Evolutionary conservation across 64 coral and sea anemone genomes (phyloP).

Genomic region (Dendronephthya gigantea): DNA sequence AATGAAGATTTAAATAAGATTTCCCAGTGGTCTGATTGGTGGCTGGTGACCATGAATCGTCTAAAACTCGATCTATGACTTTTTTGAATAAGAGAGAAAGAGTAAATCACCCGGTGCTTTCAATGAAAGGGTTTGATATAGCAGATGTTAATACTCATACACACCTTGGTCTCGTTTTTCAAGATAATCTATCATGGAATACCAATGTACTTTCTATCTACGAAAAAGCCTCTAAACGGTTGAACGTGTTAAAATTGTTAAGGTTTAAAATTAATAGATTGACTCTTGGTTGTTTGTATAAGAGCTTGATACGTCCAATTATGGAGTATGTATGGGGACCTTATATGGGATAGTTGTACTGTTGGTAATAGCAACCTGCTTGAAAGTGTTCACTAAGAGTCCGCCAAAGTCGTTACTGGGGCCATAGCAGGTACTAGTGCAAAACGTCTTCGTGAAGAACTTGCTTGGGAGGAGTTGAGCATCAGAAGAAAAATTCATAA

Average conservation of each 20-base stretch:
- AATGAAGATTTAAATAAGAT: slow-evolving; percentile 20
- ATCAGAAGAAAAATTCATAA: no score
- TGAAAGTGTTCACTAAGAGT: slow-evolving; percentile 32
- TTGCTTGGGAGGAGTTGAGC: no score
- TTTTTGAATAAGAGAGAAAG: no score
- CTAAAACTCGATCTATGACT: neutral
- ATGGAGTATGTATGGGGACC: slow-evolving; percentile 19
- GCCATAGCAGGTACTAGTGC: slow-evolving; percentile 1
- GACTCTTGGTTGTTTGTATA: neutral
- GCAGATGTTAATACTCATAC: neutral
- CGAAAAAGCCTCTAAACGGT: slow-evolving; percentile 9
- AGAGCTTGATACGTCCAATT: slow-evolving; percentile 9
- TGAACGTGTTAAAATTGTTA: slow-evolving; percentile 30
- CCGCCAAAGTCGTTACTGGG: slow-evolving; percentile 19
- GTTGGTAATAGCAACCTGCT: neutral
- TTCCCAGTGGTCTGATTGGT: slow-evolving; percentile 8
- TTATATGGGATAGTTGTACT: slow-evolving; percentile 22
- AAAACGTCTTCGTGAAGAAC: slow-evolving; percentile 4
- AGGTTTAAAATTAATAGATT: slow-evolving; percentile 1
- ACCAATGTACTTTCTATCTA: neutral
- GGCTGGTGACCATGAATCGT: neutral
- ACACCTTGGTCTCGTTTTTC: neutral
- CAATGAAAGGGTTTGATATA: neutral
- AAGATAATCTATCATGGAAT: slow-evolving; percentile 13
- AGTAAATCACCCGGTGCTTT: neutral